Evolutionary conservation across 2,888 invertebrate species (phyloP).

Genomic region (Actias luna): DNA sequence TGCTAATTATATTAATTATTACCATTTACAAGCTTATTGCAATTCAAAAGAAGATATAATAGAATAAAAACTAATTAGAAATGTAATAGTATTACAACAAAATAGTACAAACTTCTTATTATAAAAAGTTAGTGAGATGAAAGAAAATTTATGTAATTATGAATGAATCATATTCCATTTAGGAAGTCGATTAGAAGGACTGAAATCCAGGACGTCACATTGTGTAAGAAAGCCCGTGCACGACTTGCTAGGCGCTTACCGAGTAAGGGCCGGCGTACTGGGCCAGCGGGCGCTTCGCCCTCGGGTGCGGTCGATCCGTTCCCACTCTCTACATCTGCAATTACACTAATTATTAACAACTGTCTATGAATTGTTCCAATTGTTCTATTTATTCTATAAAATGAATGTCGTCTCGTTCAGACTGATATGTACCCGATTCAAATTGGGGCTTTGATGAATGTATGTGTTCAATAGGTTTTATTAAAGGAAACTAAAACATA

Average conservation of each 20-base stretch:
- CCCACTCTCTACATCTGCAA: constrained; percentile 70
- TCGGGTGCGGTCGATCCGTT: constrained; percentile 38
- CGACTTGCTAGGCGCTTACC: constrained; percentile 59
- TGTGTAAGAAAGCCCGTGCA: constrained; percentile 26
- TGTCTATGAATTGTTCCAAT: neutral
- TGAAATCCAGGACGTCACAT: constrained; percentile 12
- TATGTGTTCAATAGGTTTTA: too few species aligned
- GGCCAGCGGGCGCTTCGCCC: constrained; percentile 37
- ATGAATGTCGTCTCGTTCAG: neutral
- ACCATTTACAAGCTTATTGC: neutral
- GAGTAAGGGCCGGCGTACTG: constrained; percentile 31
- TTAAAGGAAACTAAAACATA: too few species aligned
- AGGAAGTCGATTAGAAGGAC: neutral
- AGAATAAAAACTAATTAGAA: neutral
- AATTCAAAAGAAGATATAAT: neutral
- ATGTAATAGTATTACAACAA: neutral
- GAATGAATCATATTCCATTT: neutral
- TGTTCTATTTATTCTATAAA: neutral
- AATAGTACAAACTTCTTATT: neutral
- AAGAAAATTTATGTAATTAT: neutral
- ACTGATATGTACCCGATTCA: neutral
- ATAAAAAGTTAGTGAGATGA: neutral
- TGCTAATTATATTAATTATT: too few species aligned
- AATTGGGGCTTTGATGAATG: too few species aligned
- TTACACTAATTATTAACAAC: constrained; percentile 13